Evolutionary conservation across 2,888 invertebrate species (phyloP), one percentile per base, ranked within the genome.

Genomic region (Smittia sp.): DNA sequence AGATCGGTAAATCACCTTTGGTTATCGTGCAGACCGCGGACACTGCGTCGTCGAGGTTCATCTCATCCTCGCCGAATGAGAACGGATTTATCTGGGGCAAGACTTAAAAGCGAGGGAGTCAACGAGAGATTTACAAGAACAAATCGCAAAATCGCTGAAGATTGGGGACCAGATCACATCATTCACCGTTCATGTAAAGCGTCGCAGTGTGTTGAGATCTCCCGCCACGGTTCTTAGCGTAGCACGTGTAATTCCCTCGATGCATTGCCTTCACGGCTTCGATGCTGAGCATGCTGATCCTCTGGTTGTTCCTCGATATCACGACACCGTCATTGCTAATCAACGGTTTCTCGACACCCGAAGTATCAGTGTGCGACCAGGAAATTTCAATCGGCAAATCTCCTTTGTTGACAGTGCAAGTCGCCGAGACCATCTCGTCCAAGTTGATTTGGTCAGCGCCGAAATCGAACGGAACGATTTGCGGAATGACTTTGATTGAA

Each of bases 21-120:
- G 86, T 85, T 54, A 90, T 85, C 25, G 88, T 86, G 81, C 91
- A 91, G 72, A 86, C 86, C 18, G 87, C 86, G 79, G 89, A 89
- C 52, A 89, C 89, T 83, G 88, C 87, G 78, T 91, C 90, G 72
- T 90, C 89, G 78, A 90, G 89, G 79, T 91, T 90, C 15, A 89
- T 87, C 72, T 89, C 86, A 76, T 89, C 88, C 76, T 90, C 89
- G 76, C 90, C 91, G 80, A 91, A 92, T 78, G 88, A 86, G 78
- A 92, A 92, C 76, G 89, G 87, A 78, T 88, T 87, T 78, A 93
- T 89, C 86, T 91, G 90, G 76, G 92, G 92, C 78, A 89, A 87
- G 81, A 92, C 92, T 92, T 89, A 75, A 89, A 89, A 77, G 87
- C 85, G 80, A 89, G 89, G 89, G 83, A 32, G 3, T 46, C 46